These are phyloP conservation scores for Thermophis baileyi DNA, from an alignment of 2,113 vertebrate genomes.

Conservation along the genomic window DNA sequence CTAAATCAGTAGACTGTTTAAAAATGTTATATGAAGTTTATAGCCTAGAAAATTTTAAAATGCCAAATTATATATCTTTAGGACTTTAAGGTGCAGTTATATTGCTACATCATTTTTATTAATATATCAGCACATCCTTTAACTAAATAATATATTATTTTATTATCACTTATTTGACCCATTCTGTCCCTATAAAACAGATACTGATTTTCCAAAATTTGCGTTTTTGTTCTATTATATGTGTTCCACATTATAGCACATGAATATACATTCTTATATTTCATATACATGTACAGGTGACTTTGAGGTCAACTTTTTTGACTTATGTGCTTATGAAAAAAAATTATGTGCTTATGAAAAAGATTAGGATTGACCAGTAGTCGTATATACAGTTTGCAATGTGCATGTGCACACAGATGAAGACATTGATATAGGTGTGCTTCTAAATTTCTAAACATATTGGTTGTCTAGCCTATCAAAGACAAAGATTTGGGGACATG, in stretches of 20 bases:
- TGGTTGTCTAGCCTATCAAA: background rate
- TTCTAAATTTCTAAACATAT: background rate
- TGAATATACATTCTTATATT: background rate
- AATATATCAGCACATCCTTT: background rate
- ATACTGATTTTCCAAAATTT: constrained; percentile 48
- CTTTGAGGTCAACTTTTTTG: background rate
- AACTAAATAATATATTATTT: background rate
- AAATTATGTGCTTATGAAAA: background rate
- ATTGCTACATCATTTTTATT: constrained; percentile 8
- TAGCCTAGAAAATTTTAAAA: background rate
- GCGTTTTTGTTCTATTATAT: background rate
- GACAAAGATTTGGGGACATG: background rate
- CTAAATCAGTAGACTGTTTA: background rate
- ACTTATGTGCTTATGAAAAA: constrained; percentile 6
- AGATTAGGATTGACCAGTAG: background rate
- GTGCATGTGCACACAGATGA: background rate
- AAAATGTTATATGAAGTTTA: background rate
- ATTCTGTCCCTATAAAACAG: constrained; percentile 23
- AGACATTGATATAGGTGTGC: background rate
- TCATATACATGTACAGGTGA: rapidly evolving
- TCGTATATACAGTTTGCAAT: background rate
- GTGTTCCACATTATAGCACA: background rate
- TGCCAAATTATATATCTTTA: background rate
- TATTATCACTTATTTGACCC: constrained; percentile 11
- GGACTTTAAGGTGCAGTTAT: constrained; percentile 16